Base-by-base conservation (phyloP, 2,113 vertebrate genomes). In the Zootoca vivipara region DNA sequence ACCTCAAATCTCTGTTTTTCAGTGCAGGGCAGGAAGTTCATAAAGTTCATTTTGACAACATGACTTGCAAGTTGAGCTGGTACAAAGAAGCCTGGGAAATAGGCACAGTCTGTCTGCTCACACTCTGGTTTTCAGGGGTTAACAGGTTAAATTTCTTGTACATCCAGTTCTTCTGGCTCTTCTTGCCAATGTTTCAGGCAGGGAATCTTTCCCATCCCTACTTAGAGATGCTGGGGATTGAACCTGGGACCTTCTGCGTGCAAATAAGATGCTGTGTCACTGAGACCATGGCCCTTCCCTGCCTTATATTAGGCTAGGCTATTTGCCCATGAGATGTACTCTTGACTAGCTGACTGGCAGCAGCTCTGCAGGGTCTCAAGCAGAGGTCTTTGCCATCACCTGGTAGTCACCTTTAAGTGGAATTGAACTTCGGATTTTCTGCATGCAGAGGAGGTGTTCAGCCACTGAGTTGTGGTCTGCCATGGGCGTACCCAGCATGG, bases 111-210 rank as follows among this genome's bases (percentile, higher is more conserved):
- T 89, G 22, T 38, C 82, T 75, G 40, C 28, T 82, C 58, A 2
- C 24, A 62, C 72, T 33, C 33, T 58, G 24, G 42, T 85, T 82
- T 82, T 80, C 58, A 67, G 73, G 87, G 78, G n/a, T 58, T 89
- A 85, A 69, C 83, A 24, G 58, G 35, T 82, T 82, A 22, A 79
- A 35, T 5, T n/a, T 85, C 46, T 86, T 62, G 75, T 67, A 86
- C 22, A 65, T 65, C 8, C 42, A 10, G 42, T 72, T 89, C 42
- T 67, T 30, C 35, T 24, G 24, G 18, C 67, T 90, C 46, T 52
- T 52, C 46, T 52, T 9, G 10, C 46, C 46, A 72, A n/a, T 13
- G n/a, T 33, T n/a, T n/a, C 69, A 33, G 30, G 69, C 69, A 72
- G 69, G n/a, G 30, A n/a, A 16, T n/a, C n/a, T 72, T 70, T n/a